Conservation (phyloP, 2,888 invertebrate genomes). For the Eulithis prunata region DNA sequence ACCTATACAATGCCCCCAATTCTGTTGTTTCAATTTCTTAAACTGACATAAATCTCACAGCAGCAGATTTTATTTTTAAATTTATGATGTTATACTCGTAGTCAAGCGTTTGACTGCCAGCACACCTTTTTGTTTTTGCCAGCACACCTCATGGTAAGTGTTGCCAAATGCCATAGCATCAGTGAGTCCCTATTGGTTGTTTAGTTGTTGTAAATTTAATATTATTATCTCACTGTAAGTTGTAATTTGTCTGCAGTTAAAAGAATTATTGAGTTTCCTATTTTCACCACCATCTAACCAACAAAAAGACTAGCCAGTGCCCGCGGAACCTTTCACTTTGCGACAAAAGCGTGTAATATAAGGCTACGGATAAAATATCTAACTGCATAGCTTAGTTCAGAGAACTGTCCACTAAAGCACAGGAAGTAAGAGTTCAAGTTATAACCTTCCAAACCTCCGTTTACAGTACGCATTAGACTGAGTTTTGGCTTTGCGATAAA, state of each 20-base stretch:
- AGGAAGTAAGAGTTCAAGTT: not conserved
- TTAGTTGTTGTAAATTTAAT: too few relatives aligned
- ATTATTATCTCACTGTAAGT: not conserved
- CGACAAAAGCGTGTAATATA: conserved; percentile 35
- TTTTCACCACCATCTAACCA: conserved; percentile 16
- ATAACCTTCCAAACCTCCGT: too few relatives aligned
- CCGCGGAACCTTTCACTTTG: conserved; percentile 38
- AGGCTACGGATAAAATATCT: conserved; percentile 30
- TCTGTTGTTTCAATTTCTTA: not conserved
- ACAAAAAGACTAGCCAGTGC: conserved; percentile 25
- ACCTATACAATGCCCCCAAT: not conserved
- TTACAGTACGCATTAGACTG: too few relatives aligned
- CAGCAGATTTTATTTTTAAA: too few relatives aligned
- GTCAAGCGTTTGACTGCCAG: too few relatives aligned
- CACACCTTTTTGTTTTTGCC: too few relatives aligned
- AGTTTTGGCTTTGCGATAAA: too few relatives aligned
- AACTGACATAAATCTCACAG: too few relatives aligned
- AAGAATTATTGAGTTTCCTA: conserved; percentile 14
- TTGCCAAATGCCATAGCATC: too few relatives aligned
- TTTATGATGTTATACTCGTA: too few relatives aligned
- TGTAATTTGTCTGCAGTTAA: not conserved
- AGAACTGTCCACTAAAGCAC: conserved; percentile 15
- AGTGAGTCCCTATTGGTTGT: too few relatives aligned
- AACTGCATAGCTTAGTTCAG: conserved; percentile 22
- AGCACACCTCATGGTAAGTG: too few relatives aligned